phyloP scores from a whole-genome alignment of 2,888 invertebrate genomes.

The Oligia latruncula region DNA sequence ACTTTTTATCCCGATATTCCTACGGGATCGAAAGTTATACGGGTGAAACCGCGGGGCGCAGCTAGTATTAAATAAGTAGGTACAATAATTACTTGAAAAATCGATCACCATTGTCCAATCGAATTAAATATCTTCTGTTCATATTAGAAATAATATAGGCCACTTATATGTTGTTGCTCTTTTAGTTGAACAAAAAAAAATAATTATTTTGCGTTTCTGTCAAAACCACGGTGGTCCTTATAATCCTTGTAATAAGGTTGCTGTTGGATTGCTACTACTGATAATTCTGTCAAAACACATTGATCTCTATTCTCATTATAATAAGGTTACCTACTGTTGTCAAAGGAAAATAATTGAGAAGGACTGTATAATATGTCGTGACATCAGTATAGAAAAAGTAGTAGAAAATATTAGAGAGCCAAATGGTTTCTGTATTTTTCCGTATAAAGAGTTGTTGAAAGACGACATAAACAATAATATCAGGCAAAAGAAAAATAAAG shows the following conservation, averaged over 20 bases:
- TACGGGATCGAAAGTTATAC: no score
- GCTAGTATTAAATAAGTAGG: not conserved
- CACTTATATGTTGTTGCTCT: not conserved
- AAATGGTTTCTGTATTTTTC: not conserved
- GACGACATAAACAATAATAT: not conserved
- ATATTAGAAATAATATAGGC: not conserved
- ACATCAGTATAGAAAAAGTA: not conserved
- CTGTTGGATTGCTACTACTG: no score
- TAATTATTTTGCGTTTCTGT: no score
- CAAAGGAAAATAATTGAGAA: not conserved
- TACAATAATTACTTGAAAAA: not conserved
- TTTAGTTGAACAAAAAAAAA: not conserved
- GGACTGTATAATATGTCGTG: not conserved
- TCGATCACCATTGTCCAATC: not conserved
- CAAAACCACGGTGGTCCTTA: no score
- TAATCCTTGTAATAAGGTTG: no score
- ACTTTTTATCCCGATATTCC: no score
- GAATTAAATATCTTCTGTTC: not conserved
- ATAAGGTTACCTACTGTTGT: not conserved
- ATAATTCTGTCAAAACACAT: not conserved
- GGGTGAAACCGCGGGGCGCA: no score
- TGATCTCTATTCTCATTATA: not conserved
- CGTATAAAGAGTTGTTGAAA: not conserved
- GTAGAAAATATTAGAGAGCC: not conserved
- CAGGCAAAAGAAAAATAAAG: not conserved